These are phyloP conservation scores for Smittia aterrima DNA, from an alignment of 2,888 invertebrate genomes.

Conservation along the genomic window DNA sequence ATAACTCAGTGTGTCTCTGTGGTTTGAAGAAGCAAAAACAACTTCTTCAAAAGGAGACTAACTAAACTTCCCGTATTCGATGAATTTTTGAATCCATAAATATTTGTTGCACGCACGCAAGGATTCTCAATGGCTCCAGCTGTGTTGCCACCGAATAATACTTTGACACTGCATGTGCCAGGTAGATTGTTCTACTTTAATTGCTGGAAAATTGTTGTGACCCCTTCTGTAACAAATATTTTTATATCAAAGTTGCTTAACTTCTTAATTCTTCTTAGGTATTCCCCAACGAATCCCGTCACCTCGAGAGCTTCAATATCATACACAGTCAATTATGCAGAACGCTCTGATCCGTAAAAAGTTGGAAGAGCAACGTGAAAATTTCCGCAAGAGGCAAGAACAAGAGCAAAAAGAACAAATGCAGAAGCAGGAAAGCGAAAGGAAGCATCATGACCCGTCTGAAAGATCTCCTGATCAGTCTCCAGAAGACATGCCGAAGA, in stretches of 20 bases:
- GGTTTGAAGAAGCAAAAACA: not conserved
- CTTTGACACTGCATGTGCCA: constrained; percentile 64
- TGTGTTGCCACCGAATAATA: constrained; percentile 51
- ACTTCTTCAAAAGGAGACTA: not conserved
- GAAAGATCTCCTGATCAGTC: constrained; percentile 41
- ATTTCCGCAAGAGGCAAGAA: constrained; percentile 78
- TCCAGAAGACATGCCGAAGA: not conserved
- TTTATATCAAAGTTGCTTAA: not conserved
- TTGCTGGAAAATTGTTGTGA: constrained; percentile 27
- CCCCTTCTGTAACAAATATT: not conserved
- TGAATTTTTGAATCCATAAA: not conserved
- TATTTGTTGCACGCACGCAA: constrained; percentile 34
- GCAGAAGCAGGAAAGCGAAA: constrained; percentile 43
- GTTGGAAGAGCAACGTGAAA: constrained; percentile 82
- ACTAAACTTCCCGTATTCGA: not conserved
- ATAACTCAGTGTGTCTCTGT: not conserved
- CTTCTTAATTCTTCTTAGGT: constrained; percentile 52
- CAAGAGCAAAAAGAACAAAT: constrained; percentile 45
- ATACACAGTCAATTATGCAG: constrained; percentile 85
- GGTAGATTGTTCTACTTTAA: constrained; percentile 54
- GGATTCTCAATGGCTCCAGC: constrained; percentile 40
- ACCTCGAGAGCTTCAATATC: constrained; percentile 78
- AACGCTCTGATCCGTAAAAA: constrained; percentile 84
- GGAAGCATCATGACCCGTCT: constrained; percentile 39
- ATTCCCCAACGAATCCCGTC: constrained; percentile 74